Conservation (phyloP, 2,797 vertebrate genomes). For the Schizothorax lantsangensis region DNA sequence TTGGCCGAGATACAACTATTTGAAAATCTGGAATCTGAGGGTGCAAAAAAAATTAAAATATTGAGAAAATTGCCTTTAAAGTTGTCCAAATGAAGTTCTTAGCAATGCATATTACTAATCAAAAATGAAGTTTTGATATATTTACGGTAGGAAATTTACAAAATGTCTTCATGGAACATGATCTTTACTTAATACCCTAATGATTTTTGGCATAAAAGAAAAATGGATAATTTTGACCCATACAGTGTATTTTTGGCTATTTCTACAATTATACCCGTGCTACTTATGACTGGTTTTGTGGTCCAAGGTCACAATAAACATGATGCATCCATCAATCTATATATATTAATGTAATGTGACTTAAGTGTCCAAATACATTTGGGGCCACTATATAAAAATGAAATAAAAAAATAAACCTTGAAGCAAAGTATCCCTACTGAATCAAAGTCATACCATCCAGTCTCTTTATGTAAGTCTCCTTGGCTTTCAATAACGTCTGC, state of each 20-base stretch:
- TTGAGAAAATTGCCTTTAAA: no score
- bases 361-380: neutral
- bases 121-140: no score
- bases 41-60: no score
- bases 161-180: neutral
- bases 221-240: neutral
- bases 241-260: neutral
- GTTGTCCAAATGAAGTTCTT: neutral
- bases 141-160: neutral
- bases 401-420: neutral
- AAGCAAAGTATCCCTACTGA: neutral
- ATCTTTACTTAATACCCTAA: no score
- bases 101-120: neutral
- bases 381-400: no score
- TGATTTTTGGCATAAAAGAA: neutral
- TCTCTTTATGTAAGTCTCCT: neutral
- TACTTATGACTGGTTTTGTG: neutral
- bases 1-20: no score
- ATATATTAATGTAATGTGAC: neutral
- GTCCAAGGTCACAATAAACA: neutral
- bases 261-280: neutral
- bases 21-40: no score
- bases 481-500: slow-evolving; percentile 22
- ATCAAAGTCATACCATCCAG: neutral
- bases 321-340: neutral